These are phyloP conservation scores for Norana najaformis DNA, from an alignment of 2,888 invertebrate genomes.

Conservation along the genomic window DNA sequence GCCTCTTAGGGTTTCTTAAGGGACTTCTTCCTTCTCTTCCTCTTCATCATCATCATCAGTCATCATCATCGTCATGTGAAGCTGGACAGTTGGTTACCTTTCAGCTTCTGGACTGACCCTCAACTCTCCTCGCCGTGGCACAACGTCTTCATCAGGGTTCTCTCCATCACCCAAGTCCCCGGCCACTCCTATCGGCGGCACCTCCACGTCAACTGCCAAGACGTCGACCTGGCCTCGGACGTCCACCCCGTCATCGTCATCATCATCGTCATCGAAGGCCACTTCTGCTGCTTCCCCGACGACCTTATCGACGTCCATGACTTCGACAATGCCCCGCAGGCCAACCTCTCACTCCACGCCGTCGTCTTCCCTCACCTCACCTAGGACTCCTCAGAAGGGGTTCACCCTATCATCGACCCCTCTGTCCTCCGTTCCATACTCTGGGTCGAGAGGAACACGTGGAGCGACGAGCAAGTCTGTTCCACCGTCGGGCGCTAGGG, in stretches of 20 bases:
- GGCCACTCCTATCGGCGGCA: slow-evolving; percentile 16
- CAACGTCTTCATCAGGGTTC: neutral
- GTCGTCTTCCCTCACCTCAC: slow-evolving; percentile 24
- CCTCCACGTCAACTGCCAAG: slow-evolving; percentile 29
- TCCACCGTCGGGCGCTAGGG: neutral
- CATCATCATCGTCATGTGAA: neutral
- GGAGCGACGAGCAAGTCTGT: slow-evolving; percentile 16
- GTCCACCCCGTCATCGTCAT: slow-evolving; percentile 10
- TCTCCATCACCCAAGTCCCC: slow-evolving; percentile 24
- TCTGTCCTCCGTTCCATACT: slow-evolving; percentile 23
- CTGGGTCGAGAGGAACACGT: slow-evolving; percentile 18
- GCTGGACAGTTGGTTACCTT: neutral
- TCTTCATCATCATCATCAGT: neutral
- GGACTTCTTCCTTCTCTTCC: neutral
- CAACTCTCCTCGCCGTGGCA: slow-evolving; percentile 7
- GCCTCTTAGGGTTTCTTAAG: no score
- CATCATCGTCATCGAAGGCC: neutral
- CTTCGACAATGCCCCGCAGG: slow-evolving; percentile 19
- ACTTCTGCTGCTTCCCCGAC: slow-evolving; percentile 9
- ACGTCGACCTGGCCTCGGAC: slow-evolving; percentile 39
- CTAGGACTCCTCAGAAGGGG: slow-evolving; percentile 24
- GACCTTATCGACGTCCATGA: slow-evolving; percentile 1
- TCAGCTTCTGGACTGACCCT: slow-evolving; percentile 27
- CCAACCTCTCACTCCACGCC: slow-evolving; percentile 21
- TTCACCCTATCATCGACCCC: slow-evolving; percentile 20